Base-by-base conservation (phyloP, 2,888 invertebrate species). In the Phaedon cochleariae region DNA sequence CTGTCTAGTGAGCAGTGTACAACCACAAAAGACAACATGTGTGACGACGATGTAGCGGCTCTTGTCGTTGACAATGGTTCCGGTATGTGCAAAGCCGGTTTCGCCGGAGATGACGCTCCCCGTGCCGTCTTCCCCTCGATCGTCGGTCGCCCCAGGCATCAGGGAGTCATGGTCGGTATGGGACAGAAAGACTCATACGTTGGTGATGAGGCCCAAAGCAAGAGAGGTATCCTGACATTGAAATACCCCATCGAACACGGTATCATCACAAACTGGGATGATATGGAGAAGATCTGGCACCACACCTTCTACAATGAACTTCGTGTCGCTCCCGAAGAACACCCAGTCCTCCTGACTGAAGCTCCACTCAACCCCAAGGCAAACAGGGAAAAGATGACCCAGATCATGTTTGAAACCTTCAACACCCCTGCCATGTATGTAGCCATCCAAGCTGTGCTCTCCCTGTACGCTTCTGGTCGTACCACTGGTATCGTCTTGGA, bases 231-330 rank as follows among this genome's bases (percentile, higher is more conserved):
- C 85, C 90, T 94, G 81, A 94, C 94, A 72, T 86, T 95, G 82
- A 95, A 95, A 85, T 96, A 95, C 85, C 95, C 95, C 79, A 95
- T 96, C 85, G 95, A 95, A 86, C 95, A 95, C 87, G 95, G 95
- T 84, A 95, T 95, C 86, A 93, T 95, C 85, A 95, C 95, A 86
- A 95, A 96, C 89, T 96, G 95, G 95, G 95, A 95, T 84, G 95
- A 95, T 85, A 96, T 96, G 96, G 96, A 96, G 86, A 96, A 96
- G 87, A 96, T 96, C 88, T 96, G 96, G 95, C 95, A 96, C 86
- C 95, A 96, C 89, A 95, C 95, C 82, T 96, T 95, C 90, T 96
- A 95, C 91, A 96, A 96, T 82, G 94, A 95, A 85, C 87, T 96
- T 85, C 90, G 96, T 82, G 95, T 96, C 71, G 96, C 95, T 70